A percentile compares a stretch with the other conserved stretches of the same genome.
These are phyloP conservation scores for Popillia japonica DNA, from an alignment of 1,140 invertebrate genomes.

Conservation along the genomic window DNA sequence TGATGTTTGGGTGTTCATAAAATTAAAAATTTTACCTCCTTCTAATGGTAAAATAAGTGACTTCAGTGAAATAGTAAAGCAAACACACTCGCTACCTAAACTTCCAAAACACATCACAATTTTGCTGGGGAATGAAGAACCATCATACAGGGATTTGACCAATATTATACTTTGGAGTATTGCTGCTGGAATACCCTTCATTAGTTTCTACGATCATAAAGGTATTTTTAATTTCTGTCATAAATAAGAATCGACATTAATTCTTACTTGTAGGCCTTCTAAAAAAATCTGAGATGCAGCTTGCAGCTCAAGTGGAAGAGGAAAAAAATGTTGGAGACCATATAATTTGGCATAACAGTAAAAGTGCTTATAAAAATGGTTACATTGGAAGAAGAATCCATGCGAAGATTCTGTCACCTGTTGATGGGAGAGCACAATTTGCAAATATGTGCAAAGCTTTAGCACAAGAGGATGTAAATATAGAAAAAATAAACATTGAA, in stretches of 20 bases:
- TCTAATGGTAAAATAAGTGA: background rate
- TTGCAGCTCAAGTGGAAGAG: constrained; percentile 65
- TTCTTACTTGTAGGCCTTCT: constrained; percentile 64
- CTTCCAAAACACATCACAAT: constrained; percentile 65
- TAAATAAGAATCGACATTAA: constrained; percentile 34
- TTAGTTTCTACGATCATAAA: constrained; percentile 75
- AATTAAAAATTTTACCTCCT: constrained; percentile 4
- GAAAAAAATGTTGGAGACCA: constrained; percentile 63
- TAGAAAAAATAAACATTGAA: constrained; percentile 60
- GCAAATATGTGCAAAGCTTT: constrained; percentile 60
- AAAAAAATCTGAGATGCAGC: constrained; percentile 64
- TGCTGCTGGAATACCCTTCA: constrained; percentile 67
- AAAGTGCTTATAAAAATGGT: constrained; percentile 68
- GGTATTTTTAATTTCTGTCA: constrained; percentile 62
- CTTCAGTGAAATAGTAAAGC: background rate
- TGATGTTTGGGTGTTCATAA: constrained; percentile 25
- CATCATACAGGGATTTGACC: constrained; percentile 64
- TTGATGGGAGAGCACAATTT: constrained; percentile 68
- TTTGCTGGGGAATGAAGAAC: constrained; percentile 62
- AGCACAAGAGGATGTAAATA: constrained; percentile 41
- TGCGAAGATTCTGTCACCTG: constrained; percentile 61
- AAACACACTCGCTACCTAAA: constrained; percentile 46
- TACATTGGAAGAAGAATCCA: constrained; percentile 59
- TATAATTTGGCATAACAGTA: constrained; percentile 66
- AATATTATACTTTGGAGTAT: constrained; percentile 73